Evolutionary conservation across 2,113 vertebrate species (phyloP).

Genomic region (Gymnogyps californianus): DNA sequence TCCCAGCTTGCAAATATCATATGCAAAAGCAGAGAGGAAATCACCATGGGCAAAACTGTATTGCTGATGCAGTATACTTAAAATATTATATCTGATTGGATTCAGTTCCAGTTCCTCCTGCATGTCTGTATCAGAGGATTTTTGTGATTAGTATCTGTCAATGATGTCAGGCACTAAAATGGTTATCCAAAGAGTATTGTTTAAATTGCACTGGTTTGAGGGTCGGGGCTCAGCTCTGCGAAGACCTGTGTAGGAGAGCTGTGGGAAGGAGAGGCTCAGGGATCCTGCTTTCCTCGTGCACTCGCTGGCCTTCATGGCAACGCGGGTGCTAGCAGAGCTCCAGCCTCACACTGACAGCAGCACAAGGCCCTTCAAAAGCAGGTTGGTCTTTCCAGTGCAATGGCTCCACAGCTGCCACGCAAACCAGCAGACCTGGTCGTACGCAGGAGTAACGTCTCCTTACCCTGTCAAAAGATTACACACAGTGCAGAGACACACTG

Average conservation of each 20-base stretch:
- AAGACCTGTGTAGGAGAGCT: background rate
- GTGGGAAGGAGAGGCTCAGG: background rate
- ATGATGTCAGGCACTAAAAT: background rate
- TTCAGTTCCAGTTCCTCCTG: background rate
- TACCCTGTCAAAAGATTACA: background rate
- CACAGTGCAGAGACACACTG: background rate
- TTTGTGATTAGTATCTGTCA: background rate
- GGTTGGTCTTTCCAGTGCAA: background rate
- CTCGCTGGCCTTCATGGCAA: fast-evolving
- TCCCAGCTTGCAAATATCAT: background rate
- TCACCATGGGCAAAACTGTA: background rate
- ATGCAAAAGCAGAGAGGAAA: background rate
- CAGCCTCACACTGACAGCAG: background rate
- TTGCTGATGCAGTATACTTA: background rate
- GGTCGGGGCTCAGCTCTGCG: background rate
- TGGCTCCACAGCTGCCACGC: background rate
- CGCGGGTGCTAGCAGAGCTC: background rate
- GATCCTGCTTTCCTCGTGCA: background rate
- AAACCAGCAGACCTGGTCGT: fast-evolving
- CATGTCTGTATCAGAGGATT: background rate
- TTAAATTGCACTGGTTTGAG: background rate
- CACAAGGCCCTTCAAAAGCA: background rate
- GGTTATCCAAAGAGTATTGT: background rate
- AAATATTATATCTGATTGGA: background rate
- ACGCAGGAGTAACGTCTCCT: background rate